These are phyloP conservation scores for Ascaphus truei DNA, from an alignment of 2,113 vertebrate species.

Conservation along the genomic window DNA sequence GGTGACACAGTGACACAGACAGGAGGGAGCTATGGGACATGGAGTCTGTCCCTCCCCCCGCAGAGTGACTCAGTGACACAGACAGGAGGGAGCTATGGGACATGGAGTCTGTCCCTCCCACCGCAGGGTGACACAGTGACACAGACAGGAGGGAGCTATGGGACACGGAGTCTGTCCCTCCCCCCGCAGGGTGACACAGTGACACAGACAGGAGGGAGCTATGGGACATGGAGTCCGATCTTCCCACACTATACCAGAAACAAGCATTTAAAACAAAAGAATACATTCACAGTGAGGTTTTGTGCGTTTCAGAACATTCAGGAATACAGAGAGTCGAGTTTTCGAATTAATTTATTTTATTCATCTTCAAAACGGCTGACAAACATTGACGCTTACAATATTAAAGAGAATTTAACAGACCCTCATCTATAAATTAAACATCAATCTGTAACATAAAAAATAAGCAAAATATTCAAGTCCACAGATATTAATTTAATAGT, in stretches of 20 bases:
- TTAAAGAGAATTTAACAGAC: neutral
- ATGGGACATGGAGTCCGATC: no score
- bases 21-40: no score
- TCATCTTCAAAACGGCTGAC: neutral
- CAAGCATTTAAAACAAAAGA: neutral
- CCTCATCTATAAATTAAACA: neutral
- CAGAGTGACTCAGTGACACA: no score
- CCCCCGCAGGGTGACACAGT: neutral
- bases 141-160: no score
- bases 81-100: no score
- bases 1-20: no score
- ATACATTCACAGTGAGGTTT: neutral
- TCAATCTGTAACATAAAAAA: conserved; percentile 11
- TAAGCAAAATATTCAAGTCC: conserved; percentile 6
- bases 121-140: no score
- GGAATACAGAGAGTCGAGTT: neutral
- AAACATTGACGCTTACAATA: neutral
- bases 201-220: neutral
- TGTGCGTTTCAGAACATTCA: neutral
- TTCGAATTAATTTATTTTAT: neutral
- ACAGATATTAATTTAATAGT: conserved; percentile 55
- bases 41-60: no score
- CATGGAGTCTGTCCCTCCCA: no score
- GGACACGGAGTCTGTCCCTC: neutral
- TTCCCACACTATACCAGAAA: neutral